Evolutionary conservation across 2,888 invertebrate species (phyloP), one percentile per base, ranked within the genome.

Genomic region (Reticulitermes lucifugus): DNA sequence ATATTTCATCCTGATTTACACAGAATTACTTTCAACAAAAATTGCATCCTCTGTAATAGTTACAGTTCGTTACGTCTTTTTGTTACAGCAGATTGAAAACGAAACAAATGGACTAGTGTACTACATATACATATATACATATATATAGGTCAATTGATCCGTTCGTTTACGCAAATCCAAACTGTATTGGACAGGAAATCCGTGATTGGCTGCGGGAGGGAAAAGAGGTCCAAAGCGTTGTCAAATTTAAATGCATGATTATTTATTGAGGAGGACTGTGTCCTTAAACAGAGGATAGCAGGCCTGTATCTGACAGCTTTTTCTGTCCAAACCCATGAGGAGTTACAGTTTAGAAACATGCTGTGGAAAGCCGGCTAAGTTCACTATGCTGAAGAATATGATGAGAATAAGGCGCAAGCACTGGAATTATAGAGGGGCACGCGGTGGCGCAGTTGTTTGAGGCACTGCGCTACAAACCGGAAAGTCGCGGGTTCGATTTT

Each of bases 21-120:
- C 65, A 12, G 65, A 65, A 65, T 65, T 65, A 65, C 65, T 65
- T 65, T 25, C 25, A 65, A 65, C n/a, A 65, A 65, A 65, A n/a
- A 65, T n/a, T 65, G 65, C 12, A 65, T n/a, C 6, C 65, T 65
- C 55, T 55, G 55, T 65, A 25, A 25, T 10, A 65, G 7, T 65
- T 7, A 65, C 65, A 6, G 12, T n/a, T 65, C 7, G 25, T 4
- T 65, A 65, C 6, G 25, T 18, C 7, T n/a, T n/a, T n/a, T 65
- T 65, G 25, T 65, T 25, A 9, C 7, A 6, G 4, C 65, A n/a
- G 1, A 65, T 25, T 65, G 25, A 65, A 55, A 65, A 65, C 7
- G 65, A 25, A 65, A 65, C 25, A 65, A 65, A 65, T 65, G 65
- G 25, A 65, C 65, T 25, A 1, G 7, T 25, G 6, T 25, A 6